phyloP scores from a whole-genome alignment of 1,140 invertebrate species.

The Caenorhabditis brenneri region DNA sequence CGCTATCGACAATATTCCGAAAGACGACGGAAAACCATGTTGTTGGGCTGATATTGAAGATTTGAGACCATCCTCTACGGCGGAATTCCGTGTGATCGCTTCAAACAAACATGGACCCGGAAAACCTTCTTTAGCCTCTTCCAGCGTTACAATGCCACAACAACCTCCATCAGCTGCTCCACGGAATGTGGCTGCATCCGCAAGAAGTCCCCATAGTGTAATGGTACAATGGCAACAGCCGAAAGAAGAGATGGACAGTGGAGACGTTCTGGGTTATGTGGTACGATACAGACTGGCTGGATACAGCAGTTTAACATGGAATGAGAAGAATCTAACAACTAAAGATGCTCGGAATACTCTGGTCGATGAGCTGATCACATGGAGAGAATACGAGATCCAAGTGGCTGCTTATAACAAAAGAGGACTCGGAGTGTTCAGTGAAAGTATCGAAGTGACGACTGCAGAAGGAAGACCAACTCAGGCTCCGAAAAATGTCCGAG shows the following conservation, averaged over 20 bases:
- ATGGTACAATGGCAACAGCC: conserved; percentile 97
- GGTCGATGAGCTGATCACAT: conserved; percentile 89
- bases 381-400: conserved; percentile 96
- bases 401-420: conserved; percentile 96
- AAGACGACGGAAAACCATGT: conserved; percentile 75
- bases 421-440: conserved; percentile 88
- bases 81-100: conserved; percentile 92
- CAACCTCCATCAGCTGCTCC: conserved; percentile 69
- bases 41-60: conserved; percentile 72
- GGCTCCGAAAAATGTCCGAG: conserved; percentile 82
- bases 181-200: conserved; percentile 79
- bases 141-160: conserved; percentile 67
- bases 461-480: conserved; percentile 92
- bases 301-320: conserved; percentile 71
- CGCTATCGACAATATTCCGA: conserved; percentile 84
- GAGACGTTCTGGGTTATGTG: conserved; percentile 86
- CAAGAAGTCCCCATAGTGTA: conserved; percentile 82
- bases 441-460: conserved; percentile 89
- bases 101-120: conserved; percentile 91
- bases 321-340: conserved; percentile 86
- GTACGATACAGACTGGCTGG: conserved; percentile 81
- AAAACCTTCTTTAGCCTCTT: conserved; percentile 81
- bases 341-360: conserved; percentile 89
- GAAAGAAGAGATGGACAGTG: conserved; percentile 88
- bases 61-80: conserved; percentile 85